Evolutionary conservation across 2,113 vertebrate genomes (phyloP).

Genomic region (Promerops cafer): DNA sequence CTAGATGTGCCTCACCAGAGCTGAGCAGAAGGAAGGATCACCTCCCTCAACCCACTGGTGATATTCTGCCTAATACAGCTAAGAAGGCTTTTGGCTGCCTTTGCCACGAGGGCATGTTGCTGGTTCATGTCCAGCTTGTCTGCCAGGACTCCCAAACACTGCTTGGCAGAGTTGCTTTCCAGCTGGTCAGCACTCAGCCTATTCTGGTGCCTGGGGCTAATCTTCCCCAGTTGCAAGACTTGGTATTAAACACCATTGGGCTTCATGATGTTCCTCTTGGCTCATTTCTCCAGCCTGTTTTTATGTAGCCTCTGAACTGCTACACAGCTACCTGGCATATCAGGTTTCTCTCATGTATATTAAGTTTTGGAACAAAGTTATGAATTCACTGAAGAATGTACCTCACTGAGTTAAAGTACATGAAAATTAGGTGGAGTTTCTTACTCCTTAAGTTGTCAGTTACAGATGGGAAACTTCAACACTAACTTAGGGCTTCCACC

Average conservation of each 20-base stretch:
- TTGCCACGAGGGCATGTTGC: background rate
- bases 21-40: background rate
- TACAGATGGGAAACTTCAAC: background rate
- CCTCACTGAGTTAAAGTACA: background rate
- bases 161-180: background rate
- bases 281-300: background rate
- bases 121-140: background rate
- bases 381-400: background rate
- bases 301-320: background rate
- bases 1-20: background rate
- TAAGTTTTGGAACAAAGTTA: background rate
- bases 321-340: background rate
- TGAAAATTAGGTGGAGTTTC: background rate
- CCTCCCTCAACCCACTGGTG: background rate
- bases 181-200: background rate
- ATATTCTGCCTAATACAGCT: background rate
- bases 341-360: background rate
- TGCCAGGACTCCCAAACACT: background rate
- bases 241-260: background rate
- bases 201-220: background rate
- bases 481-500: background rate
- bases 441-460: background rate
- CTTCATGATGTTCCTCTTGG: background rate
- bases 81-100: background rate
- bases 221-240: background rate